Percentiles rank a stretch among this genome's conserved stretches.
These are phyloP conservation scores for Sebastes iracundus DNA, from an alignment of 2,797 vertebrate species.

Conservation along the genomic window DNA sequence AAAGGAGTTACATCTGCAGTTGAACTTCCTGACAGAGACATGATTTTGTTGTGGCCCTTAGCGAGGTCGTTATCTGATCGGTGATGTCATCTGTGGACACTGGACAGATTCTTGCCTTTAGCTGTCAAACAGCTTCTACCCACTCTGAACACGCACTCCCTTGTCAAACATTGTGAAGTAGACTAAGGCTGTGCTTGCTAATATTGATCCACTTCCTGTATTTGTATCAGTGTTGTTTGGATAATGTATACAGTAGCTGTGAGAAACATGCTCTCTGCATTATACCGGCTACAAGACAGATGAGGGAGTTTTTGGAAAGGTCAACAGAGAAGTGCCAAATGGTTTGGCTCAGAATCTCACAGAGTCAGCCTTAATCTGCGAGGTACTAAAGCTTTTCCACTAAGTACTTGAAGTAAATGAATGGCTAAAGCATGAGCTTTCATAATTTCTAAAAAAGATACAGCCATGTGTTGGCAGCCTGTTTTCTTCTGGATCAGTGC, in stretches of 20 bases:
- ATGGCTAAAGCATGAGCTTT: slow-evolving; percentile 11
- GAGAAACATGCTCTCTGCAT: slow-evolving; percentile 15
- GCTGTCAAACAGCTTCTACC: slow-evolving; percentile 13
- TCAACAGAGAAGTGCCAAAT: slow-evolving; percentile 58
- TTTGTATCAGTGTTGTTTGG: not conserved
- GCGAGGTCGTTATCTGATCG: slow-evolving; percentile 51
- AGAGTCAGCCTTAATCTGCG: slow-evolving; percentile 37
- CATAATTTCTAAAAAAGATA: not conserved
- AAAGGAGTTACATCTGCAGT: slow-evolving; percentile 35
- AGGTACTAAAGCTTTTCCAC: slow-evolving; percentile 4
- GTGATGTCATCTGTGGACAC: slow-evolving; percentile 57
- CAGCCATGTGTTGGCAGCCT: not conserved
- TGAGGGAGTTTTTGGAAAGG: slow-evolving; percentile 23
- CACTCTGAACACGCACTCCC: not conserved
- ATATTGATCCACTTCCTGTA: not conserved
- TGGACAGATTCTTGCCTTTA: slow-evolving; percentile 41
- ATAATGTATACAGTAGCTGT: not conserved
- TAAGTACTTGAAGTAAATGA: slow-evolving; percentile 15
- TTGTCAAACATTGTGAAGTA: not conserved
- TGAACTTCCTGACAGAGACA: slow-evolving; percentile 41
- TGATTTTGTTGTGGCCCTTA: slow-evolving; percentile 47
- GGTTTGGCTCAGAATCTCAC: slow-evolving; percentile 38
- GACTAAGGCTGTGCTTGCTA: not conserved
- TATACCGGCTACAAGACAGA: slow-evolving; percentile 11
- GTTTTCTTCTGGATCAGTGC: not conserved